Conservation (phyloP, 2,888 invertebrate species). For the Tenthredo scrophulariae region DNA sequence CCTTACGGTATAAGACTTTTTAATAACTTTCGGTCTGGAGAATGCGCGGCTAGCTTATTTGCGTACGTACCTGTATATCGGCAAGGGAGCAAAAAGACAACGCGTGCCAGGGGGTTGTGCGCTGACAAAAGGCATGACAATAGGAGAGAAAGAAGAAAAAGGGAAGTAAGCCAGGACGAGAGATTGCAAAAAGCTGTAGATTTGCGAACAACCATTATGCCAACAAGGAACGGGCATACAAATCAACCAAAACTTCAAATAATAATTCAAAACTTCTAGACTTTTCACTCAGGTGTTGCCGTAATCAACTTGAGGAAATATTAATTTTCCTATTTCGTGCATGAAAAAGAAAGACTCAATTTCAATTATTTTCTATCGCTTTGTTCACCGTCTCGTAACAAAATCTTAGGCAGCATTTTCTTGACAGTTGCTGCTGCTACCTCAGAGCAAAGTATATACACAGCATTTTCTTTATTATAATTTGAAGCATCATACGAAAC, state of each 20-base stretch:
- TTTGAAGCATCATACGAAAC: neutral
- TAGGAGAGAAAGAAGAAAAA: neutral
- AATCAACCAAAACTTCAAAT: conserved; percentile 39
- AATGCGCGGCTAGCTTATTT: conserved; percentile 14
- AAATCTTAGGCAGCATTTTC: conserved; percentile 9
- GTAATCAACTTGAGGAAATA: conserved; percentile 26
- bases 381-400: neutral
- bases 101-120: conserved; percentile 16
- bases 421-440: neutral
- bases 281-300: conserved; percentile 5
- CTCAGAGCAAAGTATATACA: neutral
- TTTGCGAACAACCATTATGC: conserved; percentile 30
- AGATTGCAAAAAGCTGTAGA: conserved; percentile 22
- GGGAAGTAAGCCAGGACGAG: neutral
- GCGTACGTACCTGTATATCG: conserved; percentile 18
- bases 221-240: conserved; percentile 18
- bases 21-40: conserved; percentile 5
- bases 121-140: conserved; percentile 27
- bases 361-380: conserved; percentile 10
- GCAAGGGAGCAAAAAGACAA: conserved; percentile 12
- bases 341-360: neutral
- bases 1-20: neutral
- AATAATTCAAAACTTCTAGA: conserved; percentile 18
- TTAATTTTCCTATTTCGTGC: conserved; percentile 17
- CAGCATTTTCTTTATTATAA: conserved; percentile 4